A percentile compares a stretch with the other conserved stretches of the same genome.
These are phyloP conservation scores for Eleutherodactylus coqui DNA, from an alignment of 2,797 vertebrate genomes.

Conservation along the genomic window DNA sequence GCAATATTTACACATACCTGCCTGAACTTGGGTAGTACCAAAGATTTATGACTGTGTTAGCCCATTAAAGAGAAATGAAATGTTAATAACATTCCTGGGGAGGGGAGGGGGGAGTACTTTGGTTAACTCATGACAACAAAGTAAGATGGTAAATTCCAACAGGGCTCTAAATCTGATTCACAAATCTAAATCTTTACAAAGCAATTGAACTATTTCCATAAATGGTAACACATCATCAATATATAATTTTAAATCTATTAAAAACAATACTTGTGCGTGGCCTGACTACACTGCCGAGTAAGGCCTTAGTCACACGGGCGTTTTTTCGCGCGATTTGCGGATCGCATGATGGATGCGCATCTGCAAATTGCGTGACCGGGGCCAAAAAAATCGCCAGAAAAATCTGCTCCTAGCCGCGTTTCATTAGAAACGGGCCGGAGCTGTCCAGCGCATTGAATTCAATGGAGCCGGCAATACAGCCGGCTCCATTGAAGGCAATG, in stretches of 20 bases:
- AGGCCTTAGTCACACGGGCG: too few relatives aligned
- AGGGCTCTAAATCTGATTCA: constrained; percentile 30
- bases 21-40: constrained; percentile 19
- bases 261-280: too few relatives aligned
- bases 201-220: not conserved
- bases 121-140: constrained; percentile 50
- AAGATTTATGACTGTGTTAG: constrained; percentile 47
- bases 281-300: too few relatives aligned
- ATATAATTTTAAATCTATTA: not conserved
- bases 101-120: constrained; percentile 34
- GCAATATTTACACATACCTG: constrained; percentile 49
- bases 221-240: not conserved
- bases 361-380: too few relatives aligned
- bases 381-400: too few relatives aligned
- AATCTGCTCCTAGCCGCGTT: too few relatives aligned
- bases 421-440: too few relatives aligned
- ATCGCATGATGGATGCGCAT: too few relatives aligned
- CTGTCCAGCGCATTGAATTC: too few relatives aligned
- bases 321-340: too few relatives aligned
- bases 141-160: constrained; percentile 39
- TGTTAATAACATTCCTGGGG: constrained; percentile 54
- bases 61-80: constrained; percentile 35
- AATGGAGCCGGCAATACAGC: too few relatives aligned
- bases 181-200: not conserved
- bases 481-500: too few relatives aligned